A percentile compares a stretch with the other conserved stretches of the same genome.
phyloP scores from a whole-genome alignment of 2,797 vertebrate species.

The Otolemur crassicaudatus region DNA sequence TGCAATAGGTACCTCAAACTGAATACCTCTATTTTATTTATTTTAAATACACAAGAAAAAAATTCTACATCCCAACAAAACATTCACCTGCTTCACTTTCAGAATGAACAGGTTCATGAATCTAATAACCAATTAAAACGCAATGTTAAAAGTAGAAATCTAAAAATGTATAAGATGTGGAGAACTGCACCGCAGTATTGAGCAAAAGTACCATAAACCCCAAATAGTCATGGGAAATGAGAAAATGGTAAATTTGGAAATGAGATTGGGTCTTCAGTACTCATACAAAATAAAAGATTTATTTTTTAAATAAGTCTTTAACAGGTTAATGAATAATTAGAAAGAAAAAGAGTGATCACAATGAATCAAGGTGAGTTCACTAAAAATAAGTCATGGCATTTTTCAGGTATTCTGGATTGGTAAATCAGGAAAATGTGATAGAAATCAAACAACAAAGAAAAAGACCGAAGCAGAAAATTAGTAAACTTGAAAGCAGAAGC shows the following conservation, averaged over 20 bases:
- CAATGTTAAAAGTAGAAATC: neutral
- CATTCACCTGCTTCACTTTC: neutral
- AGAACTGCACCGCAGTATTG: neutral
- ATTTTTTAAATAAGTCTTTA: neutral
- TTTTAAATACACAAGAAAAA: slow-evolving; percentile 4
- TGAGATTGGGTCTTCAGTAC: neutral
- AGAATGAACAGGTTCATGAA: neutral
- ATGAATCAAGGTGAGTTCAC: neutral
- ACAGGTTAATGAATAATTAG: neutral
- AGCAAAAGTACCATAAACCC: neutral
- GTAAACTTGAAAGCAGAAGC: neutral
- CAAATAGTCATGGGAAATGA: neutral
- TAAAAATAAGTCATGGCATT: neutral
- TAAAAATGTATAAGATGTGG: neutral
- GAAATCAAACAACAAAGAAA: neutral
- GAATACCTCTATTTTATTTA: neutral
- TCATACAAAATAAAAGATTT: neutral
- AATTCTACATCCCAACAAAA: neutral
- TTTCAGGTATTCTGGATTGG: neutral
- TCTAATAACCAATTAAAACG: neutral
- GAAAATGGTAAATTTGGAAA: neutral
- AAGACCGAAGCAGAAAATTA: neutral
- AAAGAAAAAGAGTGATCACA: neutral
- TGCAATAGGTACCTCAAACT: neutral
- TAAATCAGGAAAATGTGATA: neutral